phyloP scores from a whole-genome alignment of 2,797 vertebrate genomes.

The Pterois miles region DNA sequence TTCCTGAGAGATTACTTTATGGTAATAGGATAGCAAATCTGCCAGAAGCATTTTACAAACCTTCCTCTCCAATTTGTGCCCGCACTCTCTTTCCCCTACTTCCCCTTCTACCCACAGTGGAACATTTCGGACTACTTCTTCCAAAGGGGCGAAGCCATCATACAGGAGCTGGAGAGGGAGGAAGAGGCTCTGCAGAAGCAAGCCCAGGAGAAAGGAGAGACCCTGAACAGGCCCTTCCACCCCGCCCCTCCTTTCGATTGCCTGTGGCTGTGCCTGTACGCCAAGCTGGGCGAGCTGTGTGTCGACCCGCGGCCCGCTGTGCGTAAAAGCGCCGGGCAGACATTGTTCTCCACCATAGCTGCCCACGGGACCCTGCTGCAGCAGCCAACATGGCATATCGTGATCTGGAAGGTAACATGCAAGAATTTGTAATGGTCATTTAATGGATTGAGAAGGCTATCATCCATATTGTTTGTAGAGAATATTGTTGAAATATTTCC shows the following conservation, averaged over 20 bases:
- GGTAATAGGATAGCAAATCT: conserved; percentile 54
- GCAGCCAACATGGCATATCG: conserved; percentile 96
- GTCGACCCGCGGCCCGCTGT: conserved; percentile 97
- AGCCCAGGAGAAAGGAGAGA: conserved; percentile 91
- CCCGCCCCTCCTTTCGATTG: conserved; percentile 98
- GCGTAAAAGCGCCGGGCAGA: conserved; percentile 96
- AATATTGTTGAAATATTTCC: no score
- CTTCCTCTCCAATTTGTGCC: conserved; percentile 18
- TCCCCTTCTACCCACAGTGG: conserved; percentile 85
- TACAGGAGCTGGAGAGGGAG: conserved; percentile 92
- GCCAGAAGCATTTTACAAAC: conserved; percentile 48
- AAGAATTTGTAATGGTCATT: neutral
- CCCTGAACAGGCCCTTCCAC: conserved; percentile 93
- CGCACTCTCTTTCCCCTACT: neutral
- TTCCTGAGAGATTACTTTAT: conserved; percentile 63
- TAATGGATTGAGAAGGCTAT: neutral
- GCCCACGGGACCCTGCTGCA: conserved; percentile 97
- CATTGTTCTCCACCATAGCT: conserved; percentile 95
- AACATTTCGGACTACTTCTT: conserved; percentile 99
- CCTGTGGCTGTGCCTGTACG: conserved; percentile 96
- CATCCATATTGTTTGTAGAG: neutral
- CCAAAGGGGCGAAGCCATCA: conserved; percentile 96
- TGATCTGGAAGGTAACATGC: conserved; percentile 96
- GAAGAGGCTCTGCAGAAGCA: conserved; percentile 91
- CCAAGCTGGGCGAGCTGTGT: conserved; percentile 95